These are phyloP conservation scores for Malacoctenus gilli DNA, from an alignment of 2,797 vertebrate genomes.

Conservation along the genomic window DNA sequence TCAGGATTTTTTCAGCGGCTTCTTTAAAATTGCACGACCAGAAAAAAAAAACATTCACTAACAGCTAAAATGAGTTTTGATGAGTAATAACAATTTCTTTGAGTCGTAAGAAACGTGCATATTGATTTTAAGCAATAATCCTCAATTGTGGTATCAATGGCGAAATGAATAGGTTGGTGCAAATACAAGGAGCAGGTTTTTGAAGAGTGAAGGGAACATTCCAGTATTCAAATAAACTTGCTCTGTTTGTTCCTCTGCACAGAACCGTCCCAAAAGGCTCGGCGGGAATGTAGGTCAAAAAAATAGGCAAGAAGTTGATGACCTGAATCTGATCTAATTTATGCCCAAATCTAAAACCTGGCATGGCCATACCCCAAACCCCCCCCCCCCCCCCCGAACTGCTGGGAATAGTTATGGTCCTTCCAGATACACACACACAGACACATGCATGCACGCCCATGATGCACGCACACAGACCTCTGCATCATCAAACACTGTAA, in stretches of 20 bases:
- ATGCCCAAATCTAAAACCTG: slow-evolving; percentile 11
- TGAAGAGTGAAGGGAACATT: no score
- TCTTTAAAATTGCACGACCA: no score
- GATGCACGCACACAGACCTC: slow-evolving; percentile 5
- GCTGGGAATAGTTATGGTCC: background rate
- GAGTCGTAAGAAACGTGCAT: no score
- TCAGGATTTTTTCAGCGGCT: no score
- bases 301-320: slow-evolving; percentile 4
- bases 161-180: no score
- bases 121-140: background rate
- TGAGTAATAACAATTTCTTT: no score
- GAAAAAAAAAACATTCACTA: no score
- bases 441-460: slow-evolving; percentile 1
- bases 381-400: slow-evolving; percentile 1
- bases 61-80: no score
- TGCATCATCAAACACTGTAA: background rate
- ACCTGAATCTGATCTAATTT: background rate
- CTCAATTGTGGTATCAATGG: background rate
- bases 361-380: background rate
- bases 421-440: slow-evolving; percentile 3
- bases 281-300: slow-evolving; percentile 14
- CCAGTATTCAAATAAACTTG: background rate
- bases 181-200: no score
- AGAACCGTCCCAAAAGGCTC: background rate
- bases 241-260: slow-evolving; percentile 7